Conservation (phyloP, 2,888 invertebrate genomes). For the Ligdia adustata region DNA sequence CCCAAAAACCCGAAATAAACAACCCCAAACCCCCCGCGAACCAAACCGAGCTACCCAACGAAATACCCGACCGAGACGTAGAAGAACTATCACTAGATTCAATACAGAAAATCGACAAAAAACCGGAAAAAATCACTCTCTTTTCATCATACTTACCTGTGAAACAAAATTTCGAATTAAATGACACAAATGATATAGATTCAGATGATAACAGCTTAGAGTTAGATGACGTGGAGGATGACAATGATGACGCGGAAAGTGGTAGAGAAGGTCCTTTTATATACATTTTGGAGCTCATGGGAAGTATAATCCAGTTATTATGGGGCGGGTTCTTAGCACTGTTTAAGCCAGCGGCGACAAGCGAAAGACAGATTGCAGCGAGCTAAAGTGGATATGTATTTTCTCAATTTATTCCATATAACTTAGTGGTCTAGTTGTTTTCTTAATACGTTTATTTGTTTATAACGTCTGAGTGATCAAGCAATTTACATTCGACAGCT, state of each 20-base stretch:
- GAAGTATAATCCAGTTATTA: constrained; percentile 61
- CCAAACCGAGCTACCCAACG: constrained; percentile 37
- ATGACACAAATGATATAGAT: neutral
- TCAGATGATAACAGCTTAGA: constrained; percentile 27
- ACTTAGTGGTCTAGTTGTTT: too few relatives aligned
- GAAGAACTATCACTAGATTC: constrained; percentile 67
- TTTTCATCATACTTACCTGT: constrained; percentile 61
- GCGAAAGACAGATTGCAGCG: neutral
- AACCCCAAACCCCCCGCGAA: neutral
- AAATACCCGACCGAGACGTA: constrained; percentile 56
- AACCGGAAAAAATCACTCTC: constrained; percentile 69
- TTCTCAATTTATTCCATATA: too few relatives aligned
- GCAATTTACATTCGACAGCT: too few relatives aligned
- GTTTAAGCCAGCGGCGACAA: constrained; percentile 57
- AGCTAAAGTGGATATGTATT: too few relatives aligned
- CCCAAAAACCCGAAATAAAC: constrained; percentile 1
- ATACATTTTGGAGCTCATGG: constrained; percentile 62
- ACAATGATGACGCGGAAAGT: constrained; percentile 40
- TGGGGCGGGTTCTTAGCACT: constrained; percentile 60
- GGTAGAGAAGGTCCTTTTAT: constrained; percentile 47
- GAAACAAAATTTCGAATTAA: constrained; percentile 13
- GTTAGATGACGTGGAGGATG: constrained; percentile 26
- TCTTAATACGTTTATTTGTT: too few relatives aligned
- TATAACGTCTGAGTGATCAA: too few relatives aligned
- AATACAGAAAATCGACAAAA: constrained; percentile 52